Percentiles rank a stretch among this genome's conserved stretches.
phyloP scores from a whole-genome alignment of 1,140 invertebrate genomes.

The Neotoxoptera formosana region DNA sequence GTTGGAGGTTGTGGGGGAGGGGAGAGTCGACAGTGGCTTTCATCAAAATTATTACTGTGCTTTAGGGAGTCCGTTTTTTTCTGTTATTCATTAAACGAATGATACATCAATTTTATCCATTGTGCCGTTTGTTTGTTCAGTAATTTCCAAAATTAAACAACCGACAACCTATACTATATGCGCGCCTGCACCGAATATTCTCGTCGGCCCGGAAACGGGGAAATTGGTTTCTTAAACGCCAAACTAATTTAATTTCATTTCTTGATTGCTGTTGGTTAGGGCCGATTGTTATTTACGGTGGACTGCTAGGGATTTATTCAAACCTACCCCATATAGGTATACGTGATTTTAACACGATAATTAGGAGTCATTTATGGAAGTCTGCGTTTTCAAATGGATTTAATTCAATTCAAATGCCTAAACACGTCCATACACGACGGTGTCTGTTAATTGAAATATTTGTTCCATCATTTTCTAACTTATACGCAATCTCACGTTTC shows the following conservation, averaged over 20 bases:
- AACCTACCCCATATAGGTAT: background rate
- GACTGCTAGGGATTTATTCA: background rate
- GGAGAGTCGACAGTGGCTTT: background rate
- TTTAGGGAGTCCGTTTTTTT: conserved; percentile 2
- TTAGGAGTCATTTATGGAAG: conserved; percentile 18
- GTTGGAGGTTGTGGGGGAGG: background rate
- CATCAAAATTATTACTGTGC: conserved; percentile 55
- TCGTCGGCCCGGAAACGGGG: background rate
- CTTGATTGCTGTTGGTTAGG: conserved; percentile 14
- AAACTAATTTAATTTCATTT: background rate
- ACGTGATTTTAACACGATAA: conserved; percentile 31
- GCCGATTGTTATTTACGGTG: background rate
- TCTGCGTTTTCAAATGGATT: background rate
- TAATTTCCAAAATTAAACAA: conserved; percentile 48
- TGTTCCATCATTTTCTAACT: conserved; percentile 11
- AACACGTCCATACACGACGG: background rate
- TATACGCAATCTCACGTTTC: background rate
- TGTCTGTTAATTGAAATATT: conserved; percentile 39
- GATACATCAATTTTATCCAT: conserved; percentile 54
- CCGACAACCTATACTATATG: background rate
- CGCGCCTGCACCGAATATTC: background rate
- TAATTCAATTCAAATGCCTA: conserved; percentile 42
- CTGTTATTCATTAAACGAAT: conserved; percentile 51
- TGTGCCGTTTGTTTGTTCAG: conserved; percentile 10
- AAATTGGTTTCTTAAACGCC: conserved; percentile 16